A percentile compares a stretch with the other conserved stretches of the same genome.
Evolutionary conservation across 2,797 vertebrate species (phyloP).

Genomic region (Premnoplex brunnescens): DNA sequence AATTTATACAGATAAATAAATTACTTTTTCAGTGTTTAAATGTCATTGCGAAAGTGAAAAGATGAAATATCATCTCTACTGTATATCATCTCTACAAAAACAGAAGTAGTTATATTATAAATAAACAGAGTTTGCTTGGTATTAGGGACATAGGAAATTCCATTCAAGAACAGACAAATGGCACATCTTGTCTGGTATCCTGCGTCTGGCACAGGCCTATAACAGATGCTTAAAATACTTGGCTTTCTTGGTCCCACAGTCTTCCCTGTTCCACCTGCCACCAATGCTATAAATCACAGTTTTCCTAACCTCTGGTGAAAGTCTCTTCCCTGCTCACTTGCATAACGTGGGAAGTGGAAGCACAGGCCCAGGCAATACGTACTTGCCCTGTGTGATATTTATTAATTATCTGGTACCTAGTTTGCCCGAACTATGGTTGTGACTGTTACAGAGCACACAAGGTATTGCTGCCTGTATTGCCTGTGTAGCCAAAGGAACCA

Average conservation of each 20-base stretch:
- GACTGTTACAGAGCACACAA: background rate
- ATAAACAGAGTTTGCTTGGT: slow-evolving; percentile 61
- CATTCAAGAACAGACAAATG: slow-evolving; percentile 69
- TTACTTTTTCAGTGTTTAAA: slow-evolving; percentile 27
- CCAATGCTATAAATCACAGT: slow-evolving; percentile 14
- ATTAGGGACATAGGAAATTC: slow-evolving; percentile 69
- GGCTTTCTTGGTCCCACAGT: slow-evolving; percentile 26
- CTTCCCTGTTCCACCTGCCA: slow-evolving; percentile 37
- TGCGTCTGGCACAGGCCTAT: slow-evolving; percentile 54
- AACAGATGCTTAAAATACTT: slow-evolving; percentile 65
- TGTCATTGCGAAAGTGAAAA: background rate
- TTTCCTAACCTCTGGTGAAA: background rate
- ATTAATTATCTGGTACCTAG: fast-evolving
- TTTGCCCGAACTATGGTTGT: background rate
- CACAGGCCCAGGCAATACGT: background rate
- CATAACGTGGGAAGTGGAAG: background rate
- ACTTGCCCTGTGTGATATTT: background rate
- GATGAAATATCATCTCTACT: background rate
- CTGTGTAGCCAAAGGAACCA: background rate
- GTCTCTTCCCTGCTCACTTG: background rate
- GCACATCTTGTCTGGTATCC: slow-evolving; percentile 63
- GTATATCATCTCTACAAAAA: slow-evolving; percentile 30
- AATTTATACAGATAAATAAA: slow-evolving; percentile 29
- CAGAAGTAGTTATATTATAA: slow-evolving; percentile 49
- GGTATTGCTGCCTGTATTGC: background rate